Conservation (phyloP, 2,888 invertebrate species). For the Calliphora vomitoria region DNA sequence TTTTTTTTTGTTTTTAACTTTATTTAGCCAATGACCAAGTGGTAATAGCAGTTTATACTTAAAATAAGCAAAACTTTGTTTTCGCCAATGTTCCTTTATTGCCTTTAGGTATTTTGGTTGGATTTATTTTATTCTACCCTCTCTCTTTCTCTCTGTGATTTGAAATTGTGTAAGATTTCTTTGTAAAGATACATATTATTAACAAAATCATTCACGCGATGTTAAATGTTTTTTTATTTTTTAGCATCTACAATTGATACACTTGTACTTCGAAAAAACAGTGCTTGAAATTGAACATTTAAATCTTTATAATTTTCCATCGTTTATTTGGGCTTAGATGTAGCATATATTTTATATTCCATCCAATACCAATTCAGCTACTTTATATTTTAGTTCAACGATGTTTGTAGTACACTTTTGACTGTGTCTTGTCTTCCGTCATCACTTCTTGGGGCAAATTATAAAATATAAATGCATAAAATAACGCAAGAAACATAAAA, state of each 20-base stretch:
- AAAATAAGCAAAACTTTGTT: conserved; percentile 45
- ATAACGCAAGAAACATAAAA: conserved; percentile 13
- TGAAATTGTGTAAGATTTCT: conserved; percentile 68
- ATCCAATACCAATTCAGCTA: conserved; percentile 48
- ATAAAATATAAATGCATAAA: conserved; percentile 36
- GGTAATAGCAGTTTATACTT: conserved; percentile 26
- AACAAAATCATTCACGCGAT: conserved; percentile 75
- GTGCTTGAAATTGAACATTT: neutral
- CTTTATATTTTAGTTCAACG: conserved; percentile 49
- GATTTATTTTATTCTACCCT: conserved; percentile 31
- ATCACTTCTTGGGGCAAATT: conserved; percentile 71
- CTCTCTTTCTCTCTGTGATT: neutral
- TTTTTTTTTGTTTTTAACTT: conserved; percentile 13
- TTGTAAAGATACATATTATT: conserved; percentile 75
- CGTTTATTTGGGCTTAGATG: neutral
- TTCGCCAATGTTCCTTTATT: conserved; percentile 64
- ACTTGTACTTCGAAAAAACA: neutral
- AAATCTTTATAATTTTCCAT: neutral
- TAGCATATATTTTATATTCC: conserved; percentile 18
- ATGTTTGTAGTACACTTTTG: conserved; percentile 13
- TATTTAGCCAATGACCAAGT: conserved; percentile 57
- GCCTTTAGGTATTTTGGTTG: conserved; percentile 62
- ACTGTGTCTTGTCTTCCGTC: conserved; percentile 69
- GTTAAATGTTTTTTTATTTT: conserved; percentile 65
- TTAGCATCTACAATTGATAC: conserved; percentile 29